Evolutionary conservation across 2,797 vertebrate species (phyloP).

Genomic region (Pipistrellus nathusii): DNA sequence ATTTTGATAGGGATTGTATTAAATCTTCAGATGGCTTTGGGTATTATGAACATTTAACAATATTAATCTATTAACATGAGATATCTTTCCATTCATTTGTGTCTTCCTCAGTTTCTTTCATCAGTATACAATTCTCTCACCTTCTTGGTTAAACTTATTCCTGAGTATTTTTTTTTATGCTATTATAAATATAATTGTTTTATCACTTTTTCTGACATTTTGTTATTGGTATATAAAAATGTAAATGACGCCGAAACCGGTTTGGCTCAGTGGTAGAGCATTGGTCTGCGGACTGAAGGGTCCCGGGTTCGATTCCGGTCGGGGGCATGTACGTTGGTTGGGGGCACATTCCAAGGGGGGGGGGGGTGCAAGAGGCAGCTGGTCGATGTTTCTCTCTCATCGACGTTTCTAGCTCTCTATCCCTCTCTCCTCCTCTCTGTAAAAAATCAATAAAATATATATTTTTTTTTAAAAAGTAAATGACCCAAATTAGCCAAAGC

Average conservation of each 20-base stretch:
- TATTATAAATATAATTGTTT: slow-evolving; percentile 7
- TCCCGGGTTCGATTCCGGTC: no score
- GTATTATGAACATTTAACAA: background rate
- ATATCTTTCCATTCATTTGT: background rate
- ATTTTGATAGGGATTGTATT: background rate
- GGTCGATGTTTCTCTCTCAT: no score
- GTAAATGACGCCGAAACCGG: no score
- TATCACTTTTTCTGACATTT: slow-evolving; percentile 17
- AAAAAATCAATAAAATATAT: no score
- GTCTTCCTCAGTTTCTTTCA: background rate
- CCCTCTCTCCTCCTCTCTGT: no score
- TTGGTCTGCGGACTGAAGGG: no score
- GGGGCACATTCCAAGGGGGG: no score
- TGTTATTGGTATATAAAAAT: background rate
- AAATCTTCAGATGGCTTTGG: background rate
- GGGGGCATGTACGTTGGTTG: no score
- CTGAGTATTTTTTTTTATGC: slow-evolving; percentile 15
- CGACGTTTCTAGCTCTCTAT: no score
- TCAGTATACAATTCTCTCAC: background rate
- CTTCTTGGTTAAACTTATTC: slow-evolving; percentile 7
- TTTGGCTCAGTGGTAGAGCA: no score
- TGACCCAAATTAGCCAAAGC: background rate
- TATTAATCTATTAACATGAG: background rate
- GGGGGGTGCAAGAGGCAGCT: no score
- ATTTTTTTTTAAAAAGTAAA: slow-evolving; percentile 9